Base-by-base conservation (phyloP, 2,888 invertebrate species). In the Megalurothrips usitatus region DNA sequence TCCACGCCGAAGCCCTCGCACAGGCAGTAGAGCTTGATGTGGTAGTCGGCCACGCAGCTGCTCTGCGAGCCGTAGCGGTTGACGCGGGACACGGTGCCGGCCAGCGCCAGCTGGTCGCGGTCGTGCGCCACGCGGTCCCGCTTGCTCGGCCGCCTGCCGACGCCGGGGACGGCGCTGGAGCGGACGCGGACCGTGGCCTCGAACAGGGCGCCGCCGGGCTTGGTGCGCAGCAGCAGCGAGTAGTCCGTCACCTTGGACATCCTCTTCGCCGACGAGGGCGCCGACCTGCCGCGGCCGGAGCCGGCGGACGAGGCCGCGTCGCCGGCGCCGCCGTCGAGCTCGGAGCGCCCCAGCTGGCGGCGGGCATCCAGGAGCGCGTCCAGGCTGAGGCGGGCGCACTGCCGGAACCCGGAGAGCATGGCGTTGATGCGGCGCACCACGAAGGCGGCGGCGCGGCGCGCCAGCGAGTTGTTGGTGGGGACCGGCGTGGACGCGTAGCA, bases 1-100 rank as follows among this genome's bases (percentile, higher is more conserved):
- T 23, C 12, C 49, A 26, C 34, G 10, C 12, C 23, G 68, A 68
- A 75, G 3, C 68, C 68, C 68, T 26, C 8, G 85, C 95, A 95
- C 86, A 91, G 94, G 87, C 95, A 95, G 86, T 94, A 94, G 82
- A 94, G 89, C 86, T 94, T 94, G 83, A 94, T 89, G 84, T 91
- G 90, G 85, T 92, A 92, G 85, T 95, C 92, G 82, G 92, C 91
- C 79, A 95, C 90, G 86, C 95, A 95, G 84, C 89, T 90, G 87
- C 94, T 94, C 87, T 95, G 94, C 81, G 91, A 90, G n/a, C 94
- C 94, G 85, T 95, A 95, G 68, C 93, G 88, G 87, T 95, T 95
- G 80, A 94, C 90, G 80, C 95, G 90, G 86, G 94, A 94, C 79
- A 94, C 90, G 49, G 93, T 91, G 28, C 95, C 96, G 0, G 92